These are phyloP conservation scores for Xyliphius kryptos DNA, from an alignment of 2,113 vertebrate genomes.

Conservation along the genomic window DNA sequence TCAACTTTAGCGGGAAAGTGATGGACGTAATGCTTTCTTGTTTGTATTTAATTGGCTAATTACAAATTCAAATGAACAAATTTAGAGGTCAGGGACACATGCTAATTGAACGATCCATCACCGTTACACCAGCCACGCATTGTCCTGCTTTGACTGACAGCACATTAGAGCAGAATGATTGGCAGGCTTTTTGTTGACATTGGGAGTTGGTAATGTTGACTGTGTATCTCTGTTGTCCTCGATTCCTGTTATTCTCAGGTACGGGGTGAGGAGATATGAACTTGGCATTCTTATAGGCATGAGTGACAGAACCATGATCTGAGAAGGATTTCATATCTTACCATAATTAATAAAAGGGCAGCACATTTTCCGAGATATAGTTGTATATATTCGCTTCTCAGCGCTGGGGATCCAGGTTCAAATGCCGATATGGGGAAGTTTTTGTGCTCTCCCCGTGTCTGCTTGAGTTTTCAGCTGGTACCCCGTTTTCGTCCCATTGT, in stretches of 20 bases:
- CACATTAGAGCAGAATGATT: slow-evolving; percentile 56
- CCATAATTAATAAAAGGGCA: slow-evolving; percentile 7
- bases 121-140: slow-evolving; percentile 52
- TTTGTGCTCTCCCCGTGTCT: too few species aligned
- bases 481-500: too few species aligned
- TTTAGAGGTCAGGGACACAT: slow-evolving; percentile 64
- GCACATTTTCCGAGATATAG: neutral
- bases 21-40: slow-evolving; percentile 28
- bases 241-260: neutral
- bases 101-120: slow-evolving; percentile 75
- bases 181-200: slow-evolving; percentile 59
- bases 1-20: slow-evolving; percentile 8
- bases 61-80: slow-evolving; percentile 74
- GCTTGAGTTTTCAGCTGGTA: too few species aligned
- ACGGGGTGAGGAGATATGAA: neutral
- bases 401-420: too few species aligned
- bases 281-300: neutral
- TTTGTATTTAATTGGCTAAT: slow-evolving; percentile 69
- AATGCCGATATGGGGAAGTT: too few species aligned
- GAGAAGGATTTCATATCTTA: neutral
- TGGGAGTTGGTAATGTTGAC: slow-evolving; percentile 48
- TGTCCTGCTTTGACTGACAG: slow-evolving; percentile 63
- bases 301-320: neutral
- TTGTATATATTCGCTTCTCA: too few species aligned
- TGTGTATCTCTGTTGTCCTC: slow-evolving; percentile 29